Base-by-base conservation (phyloP, 2,113 vertebrate genomes). In the Callipepla squamata region DNA sequence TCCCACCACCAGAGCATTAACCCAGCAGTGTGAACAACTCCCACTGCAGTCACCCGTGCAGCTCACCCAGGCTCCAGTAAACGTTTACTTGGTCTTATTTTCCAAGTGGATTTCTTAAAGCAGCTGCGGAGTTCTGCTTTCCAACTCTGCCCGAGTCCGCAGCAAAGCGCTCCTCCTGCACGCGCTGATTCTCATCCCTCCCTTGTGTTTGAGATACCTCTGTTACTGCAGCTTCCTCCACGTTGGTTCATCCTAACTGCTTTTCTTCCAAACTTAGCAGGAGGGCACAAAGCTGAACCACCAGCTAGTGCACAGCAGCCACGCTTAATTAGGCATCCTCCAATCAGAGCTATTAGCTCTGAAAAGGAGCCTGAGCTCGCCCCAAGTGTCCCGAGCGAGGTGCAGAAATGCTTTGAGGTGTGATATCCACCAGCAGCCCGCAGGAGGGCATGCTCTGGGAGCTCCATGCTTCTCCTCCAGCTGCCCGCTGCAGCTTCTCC, bases 1-100 rank as follows among this genome's bases (percentile, higher is more conserved):
- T 53, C 51, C 53, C 17, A 17, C 3, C 4, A 47, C 3, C 23
- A 45, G 68, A 30, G 28, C 51, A 67, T 9, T 13, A 36, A 57
- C 26, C 17, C 17, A 3, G 40, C n/a, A 57, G 53, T 47, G 81
- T 28, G 28, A 2, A 67, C 73, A 83, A 93, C 57, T 63, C 77
- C 89, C 81, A 11, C 3, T 32, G 81, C 85, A 92, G 72, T 80
- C 62, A 89, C 0, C 11, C 47, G 4, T 19, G 22, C 10, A 8
- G 73, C 45, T 9, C 26, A 58, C 6, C 81, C 45, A 0, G 50
- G 79, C 87, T 87, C 40, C 2, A 50, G 36, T 87, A 84, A 95
- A 92, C 55, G 58, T 94, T 92, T 89, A 82, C 77, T 66, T 66
- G 26, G 58, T 40, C 77, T 84, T 73, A 51, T 74, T 93, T 80